Percentiles rank a stretch among this genome's conserved stretches.
These are phyloP conservation scores for Blastobasis adustella DNA, from an alignment of 2,888 invertebrate genomes.

Conservation along the genomic window DNA sequence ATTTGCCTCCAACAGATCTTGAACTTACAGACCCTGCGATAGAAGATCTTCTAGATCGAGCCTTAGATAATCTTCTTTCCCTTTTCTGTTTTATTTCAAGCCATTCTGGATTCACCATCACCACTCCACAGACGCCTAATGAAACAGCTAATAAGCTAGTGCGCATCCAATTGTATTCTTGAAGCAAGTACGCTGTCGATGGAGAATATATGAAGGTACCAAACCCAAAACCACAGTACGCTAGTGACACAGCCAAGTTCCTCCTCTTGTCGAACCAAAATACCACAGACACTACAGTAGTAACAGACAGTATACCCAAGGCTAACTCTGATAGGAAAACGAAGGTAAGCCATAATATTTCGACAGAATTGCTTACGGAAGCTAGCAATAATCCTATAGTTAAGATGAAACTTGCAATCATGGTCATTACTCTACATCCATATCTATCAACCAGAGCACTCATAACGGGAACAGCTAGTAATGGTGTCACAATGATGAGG, in stretches of 20 bases:
- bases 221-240: conserved; percentile 91
- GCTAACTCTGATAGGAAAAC: conserved; percentile 89
- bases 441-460: conserved; percentile 89
- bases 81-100: conserved; percentile 77
- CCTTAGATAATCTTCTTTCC: conserved; percentile 52
- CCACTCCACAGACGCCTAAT: conserved; percentile 86
- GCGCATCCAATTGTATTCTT: conserved; percentile 86
- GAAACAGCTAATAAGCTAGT: conserved; percentile 86
- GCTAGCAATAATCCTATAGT: conserved; percentile 85
- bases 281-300: conserved; percentile 92
- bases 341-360: conserved; percentile 86
- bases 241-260: conserved; percentile 88
- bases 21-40: conserved; percentile 68
- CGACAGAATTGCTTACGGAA: conserved; percentile 80
- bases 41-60: conserved; percentile 55
- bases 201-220: conserved; percentile 93
- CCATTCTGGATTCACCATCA: conserved; percentile 94
- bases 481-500: conserved; percentile 90
- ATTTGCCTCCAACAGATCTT: conserved; percentile 62
- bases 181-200: conserved; percentile 82
- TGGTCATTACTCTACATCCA: conserved; percentile 85
- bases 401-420: conserved; percentile 81
- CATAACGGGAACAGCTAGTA: conserved; percentile 88
- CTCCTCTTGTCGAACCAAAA: conserved; percentile 94
- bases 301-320: conserved; percentile 88